These are phyloP conservation scores for Entomobrya multifasciata DNA, from an alignment of 2,888 invertebrate species.

Conservation along the genomic window DNA sequence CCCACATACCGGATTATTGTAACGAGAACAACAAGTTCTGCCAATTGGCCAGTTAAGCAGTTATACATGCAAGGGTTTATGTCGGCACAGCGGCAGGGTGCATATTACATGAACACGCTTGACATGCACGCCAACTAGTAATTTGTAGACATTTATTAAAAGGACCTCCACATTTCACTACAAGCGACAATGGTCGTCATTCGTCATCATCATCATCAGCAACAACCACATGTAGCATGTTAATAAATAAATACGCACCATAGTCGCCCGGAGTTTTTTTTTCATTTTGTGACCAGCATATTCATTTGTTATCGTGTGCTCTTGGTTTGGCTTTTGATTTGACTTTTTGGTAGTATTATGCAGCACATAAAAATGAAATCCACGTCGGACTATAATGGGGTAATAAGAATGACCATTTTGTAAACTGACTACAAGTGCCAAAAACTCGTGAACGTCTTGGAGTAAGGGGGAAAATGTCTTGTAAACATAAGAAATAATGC, in stretches of 20 bases:
- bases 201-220: neutral
- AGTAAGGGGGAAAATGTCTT: neutral
- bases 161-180: neutral
- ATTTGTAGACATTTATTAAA: constrained; percentile 50
- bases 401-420: constrained; percentile 12
- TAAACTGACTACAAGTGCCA: neutral
- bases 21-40: constrained; percentile 11
- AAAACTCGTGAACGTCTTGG: neutral
- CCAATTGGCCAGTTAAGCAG: constrained; percentile 14
- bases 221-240: neutral
- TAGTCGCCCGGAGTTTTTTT: neutral
- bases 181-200: neutral
- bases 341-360: no score
- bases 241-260: neutral
- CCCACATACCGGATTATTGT: neutral
- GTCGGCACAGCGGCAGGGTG: neutral
- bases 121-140: constrained; percentile 53
- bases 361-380: neutral
- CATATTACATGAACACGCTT: constrained; percentile 23
- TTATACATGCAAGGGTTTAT: neutral
- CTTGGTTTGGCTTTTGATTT: no score
- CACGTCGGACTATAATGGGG: constrained; percentile 1
- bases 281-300: constrained; percentile 1
- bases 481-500: neutral
- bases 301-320: no score